Base-by-base conservation (phyloP, 2,797 vertebrate genomes). In the Lacerta agilis region DNA sequence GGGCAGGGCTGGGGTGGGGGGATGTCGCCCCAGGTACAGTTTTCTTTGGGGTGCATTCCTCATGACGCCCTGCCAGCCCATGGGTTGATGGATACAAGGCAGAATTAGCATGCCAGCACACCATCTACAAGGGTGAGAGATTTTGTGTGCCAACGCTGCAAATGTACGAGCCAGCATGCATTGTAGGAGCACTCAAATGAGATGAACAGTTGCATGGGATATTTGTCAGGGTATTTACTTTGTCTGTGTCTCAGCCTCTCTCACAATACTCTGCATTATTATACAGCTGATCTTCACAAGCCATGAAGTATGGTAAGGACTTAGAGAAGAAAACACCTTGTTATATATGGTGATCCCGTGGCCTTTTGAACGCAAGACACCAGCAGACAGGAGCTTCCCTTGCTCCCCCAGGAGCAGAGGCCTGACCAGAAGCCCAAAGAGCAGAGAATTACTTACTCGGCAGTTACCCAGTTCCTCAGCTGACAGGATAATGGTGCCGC, bases 391-490 rank as follows among this genome's bases (percentile, higher is more conserved):
- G 27, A n/a, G 33, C n/a, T 85, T 73, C 73, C 67, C 64, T 23
- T 72, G 45, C n/a, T 79, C 41, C n/a, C 15, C 38, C 41, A 36
- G 38, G 25, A 67, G 43, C 78, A 45, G 45, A 55, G 29, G 45
- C 25, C 10, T 77, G 38, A 76, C 18, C 41, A 85, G 78, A 85
- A 41, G 5, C n/a, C 2, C n/a, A 13, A 1, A 61, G 15, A 36
- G 11, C 25, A 49, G 11, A 76, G 17, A 79, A 0, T 0, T 0
- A 97, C 98, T 98, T 95, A 99, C 98, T 97, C 98, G 96, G 93
- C 98, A 99, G 94, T 99, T 98, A 93, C 98, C 97, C 92, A 99
- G 95, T 95, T 99, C 98, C 94, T 99, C 98, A 0, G 98, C 98
- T 0, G 98, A 97, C 89, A 99, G 96, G 95, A 99, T 96, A 96